Conservation (phyloP, 2,113 vertebrate genomes). For the Centropus bengalensis region DNA sequence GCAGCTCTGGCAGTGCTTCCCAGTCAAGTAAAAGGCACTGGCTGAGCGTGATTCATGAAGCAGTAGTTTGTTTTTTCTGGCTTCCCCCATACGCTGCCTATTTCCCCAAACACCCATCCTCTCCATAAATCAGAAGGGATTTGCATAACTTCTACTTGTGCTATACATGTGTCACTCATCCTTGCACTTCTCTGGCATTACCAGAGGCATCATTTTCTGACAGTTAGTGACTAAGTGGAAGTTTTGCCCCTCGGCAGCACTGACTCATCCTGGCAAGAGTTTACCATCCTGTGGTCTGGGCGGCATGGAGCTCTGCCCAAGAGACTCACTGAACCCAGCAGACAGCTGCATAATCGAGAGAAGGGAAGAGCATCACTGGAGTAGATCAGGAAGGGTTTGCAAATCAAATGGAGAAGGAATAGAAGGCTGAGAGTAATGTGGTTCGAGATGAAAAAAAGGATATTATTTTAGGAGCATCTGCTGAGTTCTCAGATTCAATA, state of each 20-base stretch:
- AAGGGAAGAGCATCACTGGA: background rate
- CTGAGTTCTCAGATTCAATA: background rate
- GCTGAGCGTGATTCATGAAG: background rate
- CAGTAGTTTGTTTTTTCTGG: background rate
- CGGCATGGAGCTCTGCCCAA: accelerated
- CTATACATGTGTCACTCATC: background rate
- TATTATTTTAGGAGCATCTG: background rate
- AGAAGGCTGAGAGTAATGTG: background rate
- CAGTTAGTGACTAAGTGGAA: background rate
- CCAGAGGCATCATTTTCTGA: background rate
- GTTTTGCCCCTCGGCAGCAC: background rate
- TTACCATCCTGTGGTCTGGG: background rate
- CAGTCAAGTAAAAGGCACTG: background rate
- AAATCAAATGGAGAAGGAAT: background rate
- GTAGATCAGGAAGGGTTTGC: background rate
- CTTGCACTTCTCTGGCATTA: background rate
- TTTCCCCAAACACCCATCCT: background rate
- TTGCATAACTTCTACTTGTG: background rate
- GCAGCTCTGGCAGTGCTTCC: slow-evolving; percentile 21
- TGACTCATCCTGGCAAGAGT: background rate
- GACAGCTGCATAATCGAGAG: background rate
- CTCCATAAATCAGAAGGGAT: background rate
- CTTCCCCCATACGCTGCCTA: background rate
- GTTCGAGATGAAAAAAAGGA: background rate
- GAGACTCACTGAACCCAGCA: background rate